Evolutionary conservation across 2,888 invertebrate genomes (phyloP).

Genomic region (Diploptera punctata): DNA sequence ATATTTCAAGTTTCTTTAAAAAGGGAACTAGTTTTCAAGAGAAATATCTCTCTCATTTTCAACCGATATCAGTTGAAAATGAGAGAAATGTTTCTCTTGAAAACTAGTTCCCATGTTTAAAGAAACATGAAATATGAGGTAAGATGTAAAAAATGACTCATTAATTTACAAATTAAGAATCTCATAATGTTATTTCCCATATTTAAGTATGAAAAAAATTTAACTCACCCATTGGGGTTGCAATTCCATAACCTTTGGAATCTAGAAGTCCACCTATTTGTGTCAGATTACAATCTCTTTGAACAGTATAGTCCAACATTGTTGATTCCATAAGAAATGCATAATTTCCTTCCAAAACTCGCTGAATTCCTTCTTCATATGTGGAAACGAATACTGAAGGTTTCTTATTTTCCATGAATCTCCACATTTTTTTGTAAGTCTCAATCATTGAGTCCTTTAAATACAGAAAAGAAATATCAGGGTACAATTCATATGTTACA

Average conservation of each 20-base stretch:
- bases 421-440: slow-evolving; percentile 84
- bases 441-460: slow-evolving; percentile 78
- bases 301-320: slow-evolving; percentile 82
- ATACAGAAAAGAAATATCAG: neutral
- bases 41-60: too few species aligned
- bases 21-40: too few species aligned
- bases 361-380: slow-evolving; percentile 78
- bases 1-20: too few species aligned
- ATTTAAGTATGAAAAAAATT: too few species aligned
- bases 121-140: too few species aligned
- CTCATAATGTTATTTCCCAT: too few species aligned
- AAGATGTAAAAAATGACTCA: too few species aligned
- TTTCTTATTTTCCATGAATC: slow-evolving; percentile 76
- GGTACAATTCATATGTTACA: too few species aligned
- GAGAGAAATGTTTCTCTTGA: too few species aligned
- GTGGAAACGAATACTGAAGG: slow-evolving; percentile 75
- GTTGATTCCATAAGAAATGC: slow-evolving; percentile 92
- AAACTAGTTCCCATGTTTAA: too few species aligned
- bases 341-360: slow-evolving; percentile 79
- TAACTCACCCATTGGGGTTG: slow-evolving; percentile 65
- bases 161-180: too few species aligned
- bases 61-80: too few species aligned
- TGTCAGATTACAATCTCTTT: slow-evolving; percentile 84
- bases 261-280: slow-evolving; percentile 86
- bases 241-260: slow-evolving; percentile 80